These are phyloP conservation scores for Mormoops blainvillei DNA, from an alignment of 2,113 vertebrate genomes.

Conservation along the genomic window DNA sequence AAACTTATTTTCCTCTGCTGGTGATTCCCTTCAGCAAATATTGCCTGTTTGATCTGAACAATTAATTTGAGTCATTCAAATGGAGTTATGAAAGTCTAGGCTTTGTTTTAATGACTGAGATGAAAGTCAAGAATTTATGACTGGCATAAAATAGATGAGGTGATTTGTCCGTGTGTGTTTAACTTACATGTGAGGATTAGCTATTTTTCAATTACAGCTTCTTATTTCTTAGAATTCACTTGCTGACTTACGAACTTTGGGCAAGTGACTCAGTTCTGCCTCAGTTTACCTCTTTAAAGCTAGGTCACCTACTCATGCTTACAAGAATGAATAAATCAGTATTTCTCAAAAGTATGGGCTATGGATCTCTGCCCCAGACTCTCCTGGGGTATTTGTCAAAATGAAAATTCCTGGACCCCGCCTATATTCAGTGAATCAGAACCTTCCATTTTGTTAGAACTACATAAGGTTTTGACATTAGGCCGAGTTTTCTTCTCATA, in stretches of 20 bases:
- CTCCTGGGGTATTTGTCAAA: background rate
- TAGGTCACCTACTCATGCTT: background rate
- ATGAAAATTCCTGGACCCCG: background rate
- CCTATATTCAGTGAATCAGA: background rate
- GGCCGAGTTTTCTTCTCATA: background rate
- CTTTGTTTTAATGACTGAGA: conserved; percentile 6
- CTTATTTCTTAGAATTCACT: background rate
- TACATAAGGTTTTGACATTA: background rate
- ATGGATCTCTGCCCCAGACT: background rate
- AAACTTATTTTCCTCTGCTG: background rate
- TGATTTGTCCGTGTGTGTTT: background rate
- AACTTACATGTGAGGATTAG: background rate
- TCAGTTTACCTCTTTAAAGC: background rate
- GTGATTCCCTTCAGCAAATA: background rate
- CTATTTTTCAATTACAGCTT: background rate
- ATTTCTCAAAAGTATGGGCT: background rate
- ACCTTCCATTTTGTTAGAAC: background rate
- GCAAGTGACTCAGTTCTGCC: background rate
- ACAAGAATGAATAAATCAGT: background rate
- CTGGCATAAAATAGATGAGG: background rate
- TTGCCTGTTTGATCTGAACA: background rate
- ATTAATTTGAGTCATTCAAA: background rate
- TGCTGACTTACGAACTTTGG: background rate
- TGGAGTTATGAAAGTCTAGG: background rate
- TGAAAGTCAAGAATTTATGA: background rate